Evolutionary conservation across 1,140 invertebrate genomes (phyloP), one percentile per base, ranked within the genome.

Genomic region (Hyposmocoma kahamanoa): DNA sequence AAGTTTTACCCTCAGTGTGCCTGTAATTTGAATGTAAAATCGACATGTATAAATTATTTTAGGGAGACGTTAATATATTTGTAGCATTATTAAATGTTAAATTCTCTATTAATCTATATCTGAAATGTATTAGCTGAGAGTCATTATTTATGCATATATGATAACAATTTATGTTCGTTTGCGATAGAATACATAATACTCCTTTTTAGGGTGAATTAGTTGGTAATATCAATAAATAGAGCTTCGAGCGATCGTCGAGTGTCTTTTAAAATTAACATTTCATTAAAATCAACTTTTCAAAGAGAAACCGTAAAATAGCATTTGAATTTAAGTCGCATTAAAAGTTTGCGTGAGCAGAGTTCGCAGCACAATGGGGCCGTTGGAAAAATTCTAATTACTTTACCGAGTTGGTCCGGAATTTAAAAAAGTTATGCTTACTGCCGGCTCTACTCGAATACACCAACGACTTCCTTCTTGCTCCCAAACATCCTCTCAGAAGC

Each of bases 311-410:
- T 78, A 67, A 73, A 82, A 75, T 81, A 72, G 62, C 70, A 77
- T 81, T 81, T 74, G 64, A 72, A 79, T 79, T 77, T 73, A 77
- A 82, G 75, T 68, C 73, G 66, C 72, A 79, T 81, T 81, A 81
- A 77, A 79, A 79, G 75, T 81, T 78, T 72, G 56, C 70, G 71
- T 72, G 72, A 71, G 72, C 62, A 42, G 72, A 78, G 65, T 76
- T 67, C 53, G 61, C 24, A 54, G 66, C 63, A 79, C 73, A 82
- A 82, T 79, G 75, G 69, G 50, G 62, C 60, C 60, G 70, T 61
- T 68, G 72, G 67, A 82, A 82, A 82, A 82, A 82, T 74, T 79
- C 72, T 82, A 82, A 82, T 82, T 82, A 77, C 69, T 82, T 79
- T 72, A 68, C 57, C 52, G 68, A 79, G 69, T 76, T 77, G 52